phyloP scores from a whole-genome alignment of 2,797 vertebrate species.

The Triplophysa bombifrons region DNA sequence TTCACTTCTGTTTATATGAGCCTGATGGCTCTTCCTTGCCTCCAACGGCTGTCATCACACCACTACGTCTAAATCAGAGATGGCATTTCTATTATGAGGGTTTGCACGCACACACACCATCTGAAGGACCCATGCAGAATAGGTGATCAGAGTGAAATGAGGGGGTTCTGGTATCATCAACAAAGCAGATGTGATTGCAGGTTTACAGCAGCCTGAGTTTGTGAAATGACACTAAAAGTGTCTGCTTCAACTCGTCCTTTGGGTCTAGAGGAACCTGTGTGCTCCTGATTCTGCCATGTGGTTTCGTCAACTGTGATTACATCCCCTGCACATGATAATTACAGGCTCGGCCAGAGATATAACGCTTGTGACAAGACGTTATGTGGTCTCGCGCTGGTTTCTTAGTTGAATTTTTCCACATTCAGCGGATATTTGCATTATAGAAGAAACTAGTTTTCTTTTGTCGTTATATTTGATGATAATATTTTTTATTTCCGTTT shows the following conservation, averaged over 20 bases:
- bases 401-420: background rate
- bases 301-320: slow-evolving; percentile 12
- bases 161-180: slow-evolving; percentile 45
- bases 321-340: slow-evolving; percentile 33
- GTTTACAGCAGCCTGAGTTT: slow-evolving; percentile 47
- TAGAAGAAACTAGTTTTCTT: background rate
- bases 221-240: slow-evolving; percentile 4
- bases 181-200: slow-evolving; percentile 67
- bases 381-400: slow-evolving; percentile 5
- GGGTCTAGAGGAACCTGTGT: slow-evolving; percentile 32
- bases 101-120: slow-evolving; percentile 30
- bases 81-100: slow-evolving; percentile 52
- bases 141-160: slow-evolving; percentile 52
- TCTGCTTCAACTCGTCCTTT: background rate
- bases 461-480: background rate
- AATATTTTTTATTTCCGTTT: background rate
- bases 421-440: background rate
- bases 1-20: slow-evolving; percentile 26
- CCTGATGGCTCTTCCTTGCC: slow-evolving; percentile 4
- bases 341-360: slow-evolving; percentile 14
- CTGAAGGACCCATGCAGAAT: slow-evolving; percentile 33
- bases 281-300: slow-evolving; percentile 13
- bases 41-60: slow-evolving; percentile 39
- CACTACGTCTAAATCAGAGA: slow-evolving; percentile 42
- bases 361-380: slow-evolving; percentile 16